Evolutionary conservation across 2,113 vertebrate species (phyloP).

Genomic region (Rhinolophus sinicus): DNA sequence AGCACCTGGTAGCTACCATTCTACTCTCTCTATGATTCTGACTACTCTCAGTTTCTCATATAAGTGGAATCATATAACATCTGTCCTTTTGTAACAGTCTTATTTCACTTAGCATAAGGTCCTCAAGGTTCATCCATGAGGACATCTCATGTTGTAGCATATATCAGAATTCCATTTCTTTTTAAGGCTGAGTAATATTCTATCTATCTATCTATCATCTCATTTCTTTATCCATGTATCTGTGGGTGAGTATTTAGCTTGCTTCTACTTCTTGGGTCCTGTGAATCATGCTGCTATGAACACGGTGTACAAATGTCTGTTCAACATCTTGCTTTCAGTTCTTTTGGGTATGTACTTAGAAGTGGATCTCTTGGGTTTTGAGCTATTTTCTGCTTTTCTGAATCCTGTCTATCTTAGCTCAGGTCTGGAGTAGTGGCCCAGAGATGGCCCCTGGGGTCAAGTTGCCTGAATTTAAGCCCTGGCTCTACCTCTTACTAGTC

Average conservation of each 20-base stretch:
- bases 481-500: background rate
- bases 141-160: background rate
- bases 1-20: background rate
- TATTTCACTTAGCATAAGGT: background rate
- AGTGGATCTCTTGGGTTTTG: background rate
- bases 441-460: background rate
- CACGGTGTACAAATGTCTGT: background rate
- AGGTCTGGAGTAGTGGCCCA: background rate
- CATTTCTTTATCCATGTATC: background rate
- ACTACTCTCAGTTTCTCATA: background rate
- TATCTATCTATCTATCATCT: background rate
- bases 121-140: background rate
- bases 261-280: background rate
- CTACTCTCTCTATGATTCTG: background rate
- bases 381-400: background rate
- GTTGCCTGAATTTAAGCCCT: background rate
- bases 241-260: no score
- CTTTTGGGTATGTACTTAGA: background rate
- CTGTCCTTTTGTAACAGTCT: background rate
- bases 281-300: background rate
- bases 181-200: no score
- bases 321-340: background rate
- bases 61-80: background rate
- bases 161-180: background rate
- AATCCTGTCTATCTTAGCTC: background rate